A percentile compares a stretch with the other conserved stretches of the same genome.
phyloP scores from a whole-genome alignment of 2,113 vertebrate genomes.

The Chloropsis hardwickii region DNA sequence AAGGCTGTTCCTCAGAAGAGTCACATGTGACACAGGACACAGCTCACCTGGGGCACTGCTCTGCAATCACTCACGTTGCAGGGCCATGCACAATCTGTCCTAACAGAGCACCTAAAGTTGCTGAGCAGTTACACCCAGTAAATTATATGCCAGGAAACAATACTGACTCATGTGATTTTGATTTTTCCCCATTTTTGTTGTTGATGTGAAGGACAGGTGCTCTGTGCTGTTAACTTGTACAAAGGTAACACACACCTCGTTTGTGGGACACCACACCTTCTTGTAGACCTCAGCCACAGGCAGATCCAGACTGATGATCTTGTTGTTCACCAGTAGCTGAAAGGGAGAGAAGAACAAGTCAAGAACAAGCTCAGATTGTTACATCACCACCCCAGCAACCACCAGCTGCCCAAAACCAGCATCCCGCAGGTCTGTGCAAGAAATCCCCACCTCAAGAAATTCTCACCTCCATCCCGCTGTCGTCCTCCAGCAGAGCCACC shows the following conservation, averaged over 20 bases:
- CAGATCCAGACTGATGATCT: constrained; percentile 97
- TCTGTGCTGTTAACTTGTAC: not conserved
- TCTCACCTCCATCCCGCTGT: constrained; percentile 97
- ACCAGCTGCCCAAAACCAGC: not conserved
- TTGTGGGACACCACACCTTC: constrained; percentile 99
- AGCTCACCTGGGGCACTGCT: not conserved
- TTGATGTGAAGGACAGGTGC: not conserved
- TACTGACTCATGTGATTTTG: not conserved
- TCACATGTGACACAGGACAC: not conserved
- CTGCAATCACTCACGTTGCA: not conserved
- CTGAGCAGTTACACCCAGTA: not conserved
- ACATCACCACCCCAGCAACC: not conserved
- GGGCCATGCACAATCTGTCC: not conserved
- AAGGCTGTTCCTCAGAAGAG: not conserved
- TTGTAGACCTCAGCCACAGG: constrained; percentile 97
- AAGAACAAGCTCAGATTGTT: not conserved
- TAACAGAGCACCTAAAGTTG: not conserved
- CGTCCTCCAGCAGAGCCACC: constrained; percentile 95
- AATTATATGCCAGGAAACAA: not conserved
- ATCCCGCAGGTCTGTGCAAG: not conserved
- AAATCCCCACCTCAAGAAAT: not conserved
- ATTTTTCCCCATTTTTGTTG: not conserved
- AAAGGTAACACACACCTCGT: constrained; percentile 82
- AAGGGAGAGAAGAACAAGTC: not conserved
- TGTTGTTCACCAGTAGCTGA: constrained; percentile 97